Evolutionary conservation across 2,888 invertebrate genomes (phyloP).

Genomic region (Dasysyrphus albostriatus): DNA sequence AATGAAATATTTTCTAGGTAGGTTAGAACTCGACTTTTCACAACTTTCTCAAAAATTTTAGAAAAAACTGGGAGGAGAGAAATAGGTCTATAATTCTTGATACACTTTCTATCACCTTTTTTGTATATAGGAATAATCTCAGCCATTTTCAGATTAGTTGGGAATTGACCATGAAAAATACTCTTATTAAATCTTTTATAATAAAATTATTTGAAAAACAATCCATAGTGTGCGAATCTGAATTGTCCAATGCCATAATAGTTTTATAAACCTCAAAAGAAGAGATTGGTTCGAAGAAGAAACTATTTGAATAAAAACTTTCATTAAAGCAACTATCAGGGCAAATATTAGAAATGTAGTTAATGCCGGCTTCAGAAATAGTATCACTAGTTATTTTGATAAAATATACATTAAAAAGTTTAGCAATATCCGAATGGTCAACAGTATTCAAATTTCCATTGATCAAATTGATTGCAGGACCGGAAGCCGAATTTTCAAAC

Average conservation of each 20-base stretch:
- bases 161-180: slow-evolving; percentile 3
- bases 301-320: too few relatives aligned
- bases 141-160: neutral
- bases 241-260: neutral
- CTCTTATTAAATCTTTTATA: neutral
- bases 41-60: neutral
- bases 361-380: neutral
- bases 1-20: too few relatives aligned
- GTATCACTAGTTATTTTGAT: neutral
- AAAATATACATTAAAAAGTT: too few relatives aligned
- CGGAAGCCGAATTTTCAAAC: neutral
- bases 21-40: neutral
- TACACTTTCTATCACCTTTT: too few relatives aligned
- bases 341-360: too few relatives aligned
- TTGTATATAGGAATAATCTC: too few relatives aligned
- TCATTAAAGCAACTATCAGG: too few relatives aligned
- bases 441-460: neutral
- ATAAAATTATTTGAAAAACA: neutral
- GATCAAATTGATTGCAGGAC: neutral
- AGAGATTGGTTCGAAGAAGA: too few relatives aligned
- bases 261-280: neutral
- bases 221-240: neutral
- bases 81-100: neutral
- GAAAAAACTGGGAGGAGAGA: neutral
- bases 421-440: neutral